phyloP scores from a whole-genome alignment of 2,113 vertebrate genomes.

The Podilymbus podiceps region DNA sequence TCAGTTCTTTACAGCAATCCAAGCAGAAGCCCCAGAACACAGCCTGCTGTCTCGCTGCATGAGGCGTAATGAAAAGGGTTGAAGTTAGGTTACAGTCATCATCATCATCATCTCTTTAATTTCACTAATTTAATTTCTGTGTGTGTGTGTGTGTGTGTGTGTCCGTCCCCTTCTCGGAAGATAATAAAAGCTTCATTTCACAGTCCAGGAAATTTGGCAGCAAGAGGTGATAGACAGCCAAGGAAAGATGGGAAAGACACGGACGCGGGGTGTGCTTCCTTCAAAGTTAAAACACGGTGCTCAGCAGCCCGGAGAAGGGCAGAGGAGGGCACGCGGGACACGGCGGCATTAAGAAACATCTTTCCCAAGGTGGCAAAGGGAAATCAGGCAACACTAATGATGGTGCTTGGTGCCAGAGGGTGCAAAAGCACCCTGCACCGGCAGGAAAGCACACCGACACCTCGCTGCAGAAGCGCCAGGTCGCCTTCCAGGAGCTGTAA shows the following conservation, averaged over 20 bases:
- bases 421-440: neutral
- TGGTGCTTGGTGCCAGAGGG: neutral
- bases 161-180: neutral
- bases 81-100: constrained; percentile 68
- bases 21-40: constrained; percentile 66
- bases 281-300: neutral
- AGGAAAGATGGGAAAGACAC: constrained; percentile 13
- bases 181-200: constrained; percentile 73
- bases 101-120: constrained; percentile 59
- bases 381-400: neutral
- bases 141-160: too few species aligned
- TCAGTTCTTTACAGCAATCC: constrained; percentile 71
- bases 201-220: constrained; percentile 56
- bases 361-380: neutral
- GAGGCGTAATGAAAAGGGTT: constrained; percentile 73
- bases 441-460: neutral
- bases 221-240: constrained; percentile 24
- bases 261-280: neutral
- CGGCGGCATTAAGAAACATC: neutral
- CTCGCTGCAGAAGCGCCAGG: neutral
- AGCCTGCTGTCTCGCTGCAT: constrained; percentile 53
- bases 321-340: neutral
- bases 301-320: constrained; percentile 17
- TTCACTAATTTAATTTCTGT: constrained; percentile 62
- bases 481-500: neutral